Base-by-base conservation (phyloP, 2,797 vertebrate species). In the Corythornis leucogaster region DNA sequence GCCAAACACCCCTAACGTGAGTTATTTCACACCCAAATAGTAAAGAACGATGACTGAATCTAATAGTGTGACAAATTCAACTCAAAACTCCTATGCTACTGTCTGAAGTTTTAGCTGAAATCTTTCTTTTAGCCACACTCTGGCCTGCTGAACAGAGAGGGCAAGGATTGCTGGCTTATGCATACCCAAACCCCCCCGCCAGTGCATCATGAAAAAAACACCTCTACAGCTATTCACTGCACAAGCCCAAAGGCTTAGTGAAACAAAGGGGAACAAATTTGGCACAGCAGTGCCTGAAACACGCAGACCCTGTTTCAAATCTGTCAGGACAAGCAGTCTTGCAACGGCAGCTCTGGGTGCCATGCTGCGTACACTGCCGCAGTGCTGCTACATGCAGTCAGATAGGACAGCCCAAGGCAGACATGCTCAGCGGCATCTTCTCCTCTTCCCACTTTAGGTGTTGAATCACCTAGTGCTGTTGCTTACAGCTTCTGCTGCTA, bases 241-340 rank as follows among this genome's bases (percentile, higher is more conserved):
- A 54, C 77, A 67, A 86, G 87, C 75, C 94, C 87, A 26, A 78
- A 64, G 76, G 93, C 93, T 95, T 95, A 95, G 90, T 0, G 28
- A 90, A 43, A 96, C 95, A 96, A 94, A 92, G 71, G 82, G 82
- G 35, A 73, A 48, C 1, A 11, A 94, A 80, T 92, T 79, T 80
- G 83, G 91, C 89, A 91, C 76, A 54, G 74, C 82, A 42, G 69
- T 0, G 6, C 83, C 90, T 42, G 71, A 79, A 92, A 90, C 66
- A 51, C 58, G 11, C 48, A 84, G 87, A 33, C 17, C 59, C 54
- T 33, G 6, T 38, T 89, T 87, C 64, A 91, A 82, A 94, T 87
- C 83, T 88, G 85, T 79, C 94, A 90, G 91, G 80, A 88, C 91
- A 85, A 93, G 91, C 92, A 91, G 85, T 91, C 79, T 91, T 18